phyloP scores from a whole-genome alignment of 2,113 vertebrate genomes.

The Enhydra lutris region DNA sequence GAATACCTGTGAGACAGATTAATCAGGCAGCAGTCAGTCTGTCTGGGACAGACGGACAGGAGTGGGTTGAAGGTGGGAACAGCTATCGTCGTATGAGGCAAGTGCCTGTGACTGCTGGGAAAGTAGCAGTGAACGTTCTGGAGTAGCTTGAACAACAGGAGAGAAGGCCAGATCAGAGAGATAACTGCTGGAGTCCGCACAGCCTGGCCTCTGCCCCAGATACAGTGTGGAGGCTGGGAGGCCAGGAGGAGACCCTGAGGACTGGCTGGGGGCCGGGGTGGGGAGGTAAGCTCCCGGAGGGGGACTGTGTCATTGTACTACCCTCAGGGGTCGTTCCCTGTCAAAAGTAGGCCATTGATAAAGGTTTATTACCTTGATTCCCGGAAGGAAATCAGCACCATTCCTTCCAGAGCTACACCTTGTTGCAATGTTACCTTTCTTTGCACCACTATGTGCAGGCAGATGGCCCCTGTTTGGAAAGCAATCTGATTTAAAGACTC shows the following conservation, averaged over 20 bases:
- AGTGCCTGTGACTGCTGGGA: fast-evolving
- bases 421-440: background rate
- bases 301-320: no score
- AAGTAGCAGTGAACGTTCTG: background rate
- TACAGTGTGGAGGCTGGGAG: background rate
- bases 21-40: background rate
- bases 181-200: background rate
- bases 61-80: background rate
- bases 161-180: background rate
- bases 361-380: background rate
- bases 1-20: background rate
- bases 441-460: background rate
- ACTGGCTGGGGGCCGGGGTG: background rate
- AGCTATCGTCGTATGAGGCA: no score
- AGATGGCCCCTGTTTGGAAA: background rate
- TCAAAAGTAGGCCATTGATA: background rate
- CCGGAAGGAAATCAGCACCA: background rate
- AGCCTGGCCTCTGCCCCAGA: no score
- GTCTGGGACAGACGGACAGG: background rate
- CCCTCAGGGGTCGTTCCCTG: background rate
- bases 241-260: background rate
- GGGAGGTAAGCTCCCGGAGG: fast-evolving
- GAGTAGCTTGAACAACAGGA: background rate
- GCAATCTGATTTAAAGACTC: background rate
- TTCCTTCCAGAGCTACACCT: background rate